phyloP scores from a whole-genome alignment of 2,888 invertebrate species.

The Pherbina coryleti region DNA sequence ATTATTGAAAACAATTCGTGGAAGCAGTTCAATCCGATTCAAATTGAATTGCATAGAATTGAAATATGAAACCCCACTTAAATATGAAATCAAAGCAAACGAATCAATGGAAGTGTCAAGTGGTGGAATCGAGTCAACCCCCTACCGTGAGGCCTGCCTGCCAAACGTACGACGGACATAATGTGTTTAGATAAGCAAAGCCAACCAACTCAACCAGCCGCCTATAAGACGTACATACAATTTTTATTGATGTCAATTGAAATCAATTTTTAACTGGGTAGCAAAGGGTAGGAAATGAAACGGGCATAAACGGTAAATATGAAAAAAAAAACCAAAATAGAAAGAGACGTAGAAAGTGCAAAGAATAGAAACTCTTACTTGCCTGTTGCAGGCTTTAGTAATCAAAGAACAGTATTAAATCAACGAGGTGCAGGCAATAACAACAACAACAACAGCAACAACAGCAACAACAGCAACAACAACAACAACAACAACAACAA shows the following conservation, averaged over 20 bases:
- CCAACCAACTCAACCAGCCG: not conserved
- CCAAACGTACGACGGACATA: not conserved
- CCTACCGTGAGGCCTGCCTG: not conserved
- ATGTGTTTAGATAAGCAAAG: not conserved
- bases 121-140: not conserved
- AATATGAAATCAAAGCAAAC: not conserved
- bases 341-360: too few species aligned
- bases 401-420: too few species aligned
- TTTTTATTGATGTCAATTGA: constrained; percentile 32
- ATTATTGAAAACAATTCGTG: not conserved
- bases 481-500: too few species aligned
- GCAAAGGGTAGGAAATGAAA: not conserved
- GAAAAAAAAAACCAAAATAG: too few species aligned
- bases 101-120: constrained; percentile 30
- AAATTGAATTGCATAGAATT: not conserved
- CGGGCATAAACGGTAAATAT: not conserved
- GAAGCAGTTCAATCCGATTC: not conserved
- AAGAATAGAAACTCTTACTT: too few species aligned
- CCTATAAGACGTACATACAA: too few species aligned
- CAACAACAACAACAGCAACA: too few species aligned
- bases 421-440: too few species aligned
- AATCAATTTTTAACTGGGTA: constrained; percentile 15
- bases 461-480: too few species aligned
- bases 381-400: too few species aligned
- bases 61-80: not conserved